Evolutionary conservation across 2,888 invertebrate species (phyloP).

Genomic region (Laothoe populi): DNA sequence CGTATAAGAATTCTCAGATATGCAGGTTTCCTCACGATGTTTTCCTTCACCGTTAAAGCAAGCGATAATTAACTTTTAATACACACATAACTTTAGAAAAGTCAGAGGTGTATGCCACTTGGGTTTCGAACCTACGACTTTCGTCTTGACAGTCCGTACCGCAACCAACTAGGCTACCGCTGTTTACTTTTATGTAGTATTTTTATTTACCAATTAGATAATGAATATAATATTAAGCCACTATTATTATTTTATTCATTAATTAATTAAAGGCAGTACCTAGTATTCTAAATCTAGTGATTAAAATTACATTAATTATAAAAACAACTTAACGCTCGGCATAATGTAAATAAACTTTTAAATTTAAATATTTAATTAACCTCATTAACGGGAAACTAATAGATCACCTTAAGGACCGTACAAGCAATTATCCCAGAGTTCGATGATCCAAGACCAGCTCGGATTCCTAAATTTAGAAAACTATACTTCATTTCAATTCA

Average conservation of each 20-base stretch:
- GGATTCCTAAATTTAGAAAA: slow-evolving; percentile 50
- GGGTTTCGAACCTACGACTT: no score
- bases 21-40: no score
- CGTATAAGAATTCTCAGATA: no score
- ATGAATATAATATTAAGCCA: no score
- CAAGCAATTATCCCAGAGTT: slow-evolving; percentile 36
- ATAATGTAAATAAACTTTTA: neutral
- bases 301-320: neutral
- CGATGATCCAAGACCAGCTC: slow-evolving; percentile 43
- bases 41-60: no score
- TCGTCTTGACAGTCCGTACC: no score
- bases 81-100: no score
- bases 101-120: no score
- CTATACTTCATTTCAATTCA: slow-evolving; percentile 51
- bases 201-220: no score
- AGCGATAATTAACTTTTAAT: no score
- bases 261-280: neutral
- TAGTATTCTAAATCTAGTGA: neutral
- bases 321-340: neutral
- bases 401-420: slow-evolving; percentile 23
- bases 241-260: neutral
- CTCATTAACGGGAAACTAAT: slow-evolving; percentile 1
- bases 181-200: no score
- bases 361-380: neutral
- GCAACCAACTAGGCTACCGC: no score